Evolutionary conservation across 2,797 vertebrate species (phyloP), one percentile per base, ranked within the genome.

Genomic region (Cyclura pinguis): DNA sequence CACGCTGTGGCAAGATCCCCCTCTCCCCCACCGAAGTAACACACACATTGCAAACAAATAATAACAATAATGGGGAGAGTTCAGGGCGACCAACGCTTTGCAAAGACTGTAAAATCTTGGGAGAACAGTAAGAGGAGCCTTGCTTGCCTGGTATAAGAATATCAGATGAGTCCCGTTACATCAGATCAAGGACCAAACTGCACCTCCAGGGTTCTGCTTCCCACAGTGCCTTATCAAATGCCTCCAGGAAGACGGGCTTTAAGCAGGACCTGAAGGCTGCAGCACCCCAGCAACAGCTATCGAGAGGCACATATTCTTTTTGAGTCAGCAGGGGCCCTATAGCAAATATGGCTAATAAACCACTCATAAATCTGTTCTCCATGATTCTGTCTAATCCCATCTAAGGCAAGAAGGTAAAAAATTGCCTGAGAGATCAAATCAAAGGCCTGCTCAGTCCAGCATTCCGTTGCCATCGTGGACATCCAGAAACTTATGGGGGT

Each of bases 1-100:
- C 96, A 95, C 84, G 94, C 96, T 94, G 95, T 93, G 95, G 97
- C 94, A 97, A 96, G 95, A 95, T 95, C 94, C 42, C 27, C 22
- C 14, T 52, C 18, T 50, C 62, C 64, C 35, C 57, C 35, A 29
- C 12, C 24, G 57, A 76, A 38, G 95, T 93, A 95, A 96, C 89
- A 84, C 1, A 80, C 92, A 95, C 94, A 93, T 92, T 92, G 92
- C 94, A 96, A 96, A 96, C 88, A 96, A 96, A 96, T 67, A 84
- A 87, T 83, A 96, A 96, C 94, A 50, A 74, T 20, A 85, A 52
- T n/a, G 32, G 29, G 76, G 42, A 50, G 47, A 97, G 94, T 97
- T 96, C 85, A 64, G 92, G 91, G 95, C 90, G 92, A 94, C 96
- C 95, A 95, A 95, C 89, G 92, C 93, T 95, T 96, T 94, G 93